Conservation (phyloP, 1,140 invertebrate genomes). For the Onthophagus taurus region DNA sequence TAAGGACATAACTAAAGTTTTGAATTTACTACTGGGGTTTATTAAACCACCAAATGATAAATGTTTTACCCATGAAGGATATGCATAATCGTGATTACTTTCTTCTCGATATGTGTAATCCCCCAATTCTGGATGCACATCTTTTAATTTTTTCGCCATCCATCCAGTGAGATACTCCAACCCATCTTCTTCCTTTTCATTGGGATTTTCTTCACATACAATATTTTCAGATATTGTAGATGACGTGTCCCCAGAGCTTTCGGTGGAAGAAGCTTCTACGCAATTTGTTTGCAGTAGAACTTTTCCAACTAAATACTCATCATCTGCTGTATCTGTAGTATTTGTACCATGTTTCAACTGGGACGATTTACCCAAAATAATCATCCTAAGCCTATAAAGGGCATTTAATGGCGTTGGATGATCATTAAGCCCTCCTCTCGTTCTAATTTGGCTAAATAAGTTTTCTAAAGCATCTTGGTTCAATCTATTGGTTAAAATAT, state of each 20-base stretch:
- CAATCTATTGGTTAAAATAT: not conserved
- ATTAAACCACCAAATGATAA: not conserved
- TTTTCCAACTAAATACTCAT: too few relatives aligned
- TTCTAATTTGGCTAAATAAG: not conserved
- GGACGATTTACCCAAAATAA: constrained; percentile 3
- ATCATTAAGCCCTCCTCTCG: not conserved
- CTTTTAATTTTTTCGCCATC: not conserved
- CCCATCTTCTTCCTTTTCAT: not conserved
- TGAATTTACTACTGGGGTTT: too few relatives aligned
- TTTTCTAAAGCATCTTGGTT: constrained; percentile 5
- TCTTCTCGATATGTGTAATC: too few relatives aligned
- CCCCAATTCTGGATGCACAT: not conserved
- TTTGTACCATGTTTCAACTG: too few relatives aligned
- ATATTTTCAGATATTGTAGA: not conserved
- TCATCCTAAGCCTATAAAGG: not conserved
- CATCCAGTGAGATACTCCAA: not conserved
- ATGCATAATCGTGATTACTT: too few relatives aligned
- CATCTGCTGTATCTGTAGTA: too few relatives aligned
- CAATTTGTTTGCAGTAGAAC: too few relatives aligned
- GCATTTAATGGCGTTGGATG: not conserved
- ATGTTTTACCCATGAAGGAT: too few relatives aligned
- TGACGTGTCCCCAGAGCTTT: too few relatives aligned
- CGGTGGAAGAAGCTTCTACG: too few relatives aligned
- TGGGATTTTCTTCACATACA: not conserved
- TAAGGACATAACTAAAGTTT: too few relatives aligned